A percentile compares a stretch with the other conserved stretches of the same genome.
phyloP scores from a whole-genome alignment of 2,113 vertebrate species.

The Podilymbus podiceps region DNA sequence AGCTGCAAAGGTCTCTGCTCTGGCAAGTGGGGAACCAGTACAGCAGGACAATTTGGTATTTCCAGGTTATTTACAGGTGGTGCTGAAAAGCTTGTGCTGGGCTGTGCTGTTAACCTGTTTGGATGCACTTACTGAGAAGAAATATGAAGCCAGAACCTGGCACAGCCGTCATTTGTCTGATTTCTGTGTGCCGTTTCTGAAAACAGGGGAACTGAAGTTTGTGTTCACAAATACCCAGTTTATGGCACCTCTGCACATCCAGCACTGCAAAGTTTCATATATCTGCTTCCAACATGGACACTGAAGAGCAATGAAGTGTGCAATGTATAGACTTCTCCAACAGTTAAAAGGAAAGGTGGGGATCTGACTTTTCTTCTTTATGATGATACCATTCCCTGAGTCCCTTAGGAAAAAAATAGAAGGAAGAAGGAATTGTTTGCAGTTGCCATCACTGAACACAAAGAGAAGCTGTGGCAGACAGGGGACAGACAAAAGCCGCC shows the following conservation, averaged over 20 bases:
- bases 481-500: background rate
- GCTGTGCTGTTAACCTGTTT: background rate
- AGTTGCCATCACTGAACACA: background rate
- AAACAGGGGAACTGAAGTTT: background rate
- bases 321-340: background rate
- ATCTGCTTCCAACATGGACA: background rate
- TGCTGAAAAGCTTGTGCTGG: background rate
- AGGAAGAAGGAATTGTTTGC: background rate
- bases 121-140: background rate
- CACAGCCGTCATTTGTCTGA: background rate
- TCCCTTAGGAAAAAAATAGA: background rate
- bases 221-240: background rate
- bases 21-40: background rate
- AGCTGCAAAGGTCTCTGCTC: background rate
- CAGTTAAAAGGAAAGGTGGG: background rate
- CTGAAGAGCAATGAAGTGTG: background rate
- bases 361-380: background rate
- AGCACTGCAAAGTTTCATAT: background rate
- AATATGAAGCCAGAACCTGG: background rate
- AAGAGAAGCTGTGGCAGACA: background rate
- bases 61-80: background rate
- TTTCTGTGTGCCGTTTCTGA: background rate
- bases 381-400: background rate
- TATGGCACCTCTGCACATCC: background rate
- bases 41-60: background rate